These are phyloP conservation scores for Butorides virescens DNA, from an alignment of 2,113 vertebrate species.

Conservation along the genomic window DNA sequence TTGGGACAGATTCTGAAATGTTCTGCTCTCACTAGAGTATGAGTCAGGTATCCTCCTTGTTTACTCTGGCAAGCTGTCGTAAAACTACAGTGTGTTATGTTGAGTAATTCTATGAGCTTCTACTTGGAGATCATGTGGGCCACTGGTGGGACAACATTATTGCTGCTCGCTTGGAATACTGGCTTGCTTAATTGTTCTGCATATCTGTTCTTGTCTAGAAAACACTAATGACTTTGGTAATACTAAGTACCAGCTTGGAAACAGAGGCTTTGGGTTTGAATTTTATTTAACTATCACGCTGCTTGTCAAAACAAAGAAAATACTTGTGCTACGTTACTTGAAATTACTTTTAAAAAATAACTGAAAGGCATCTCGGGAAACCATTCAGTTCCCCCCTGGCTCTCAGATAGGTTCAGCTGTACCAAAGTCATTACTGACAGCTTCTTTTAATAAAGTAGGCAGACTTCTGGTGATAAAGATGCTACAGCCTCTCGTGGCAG, in stretches of 20 bases:
- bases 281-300: not conserved
- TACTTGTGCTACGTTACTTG: not conserved
- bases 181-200: not conserved
- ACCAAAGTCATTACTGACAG: not conserved
- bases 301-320: not conserved
- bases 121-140: not conserved
- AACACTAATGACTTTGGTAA: not conserved
- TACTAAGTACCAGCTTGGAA: not conserved
- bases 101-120: conserved; percentile 21
- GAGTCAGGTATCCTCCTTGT: conserved; percentile 49
- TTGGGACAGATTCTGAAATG: not conserved
- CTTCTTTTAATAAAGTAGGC: not conserved
- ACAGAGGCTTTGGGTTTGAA: not conserved
- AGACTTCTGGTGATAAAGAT: not conserved
- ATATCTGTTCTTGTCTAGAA: not conserved
- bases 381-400: not conserved
- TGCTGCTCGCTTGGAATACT: not conserved
- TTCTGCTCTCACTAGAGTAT: not conserved
- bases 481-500: not conserved
- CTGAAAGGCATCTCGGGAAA: not conserved
- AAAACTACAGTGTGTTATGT: not conserved
- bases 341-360: not conserved
- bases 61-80: conserved; percentile 17
- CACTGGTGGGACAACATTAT: not conserved
- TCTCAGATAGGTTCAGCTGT: not conserved